A percentile compares a stretch with the other conserved stretches of the same genome.
phyloP scores from a whole-genome alignment of 2,113 vertebrate species.

The Mohoua ochrocephala region DNA sequence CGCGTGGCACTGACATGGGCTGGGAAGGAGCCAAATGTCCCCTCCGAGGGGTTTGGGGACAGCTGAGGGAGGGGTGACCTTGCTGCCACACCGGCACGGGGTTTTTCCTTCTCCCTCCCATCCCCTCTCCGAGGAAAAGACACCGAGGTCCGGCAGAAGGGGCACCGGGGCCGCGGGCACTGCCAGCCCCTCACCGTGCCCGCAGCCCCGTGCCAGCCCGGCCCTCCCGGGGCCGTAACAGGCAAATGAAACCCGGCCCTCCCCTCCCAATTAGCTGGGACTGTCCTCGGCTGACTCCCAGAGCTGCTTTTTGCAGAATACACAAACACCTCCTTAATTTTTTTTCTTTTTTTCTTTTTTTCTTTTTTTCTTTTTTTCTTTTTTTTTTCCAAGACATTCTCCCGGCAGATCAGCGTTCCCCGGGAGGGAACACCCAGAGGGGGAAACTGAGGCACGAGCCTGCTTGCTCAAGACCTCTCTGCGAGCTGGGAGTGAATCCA shows the following conservation, averaged over 20 bases:
- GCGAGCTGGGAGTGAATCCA: neutral
- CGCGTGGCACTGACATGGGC: rapidly evolving
- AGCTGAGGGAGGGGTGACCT: neutral
- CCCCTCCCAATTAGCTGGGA: neutral
- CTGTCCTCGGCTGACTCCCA: slow-evolving; percentile 37
- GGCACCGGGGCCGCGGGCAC: rapidly evolving
- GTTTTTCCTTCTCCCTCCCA: neutral
- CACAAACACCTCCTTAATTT: neutral
- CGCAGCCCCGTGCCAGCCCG: neutral
- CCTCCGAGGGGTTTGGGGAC: neutral
- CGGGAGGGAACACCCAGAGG: neutral
- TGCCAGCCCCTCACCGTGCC: neutral
- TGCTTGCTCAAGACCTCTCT: neutral
- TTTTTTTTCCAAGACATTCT: neutral
- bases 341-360: too few species aligned
- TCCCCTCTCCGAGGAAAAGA: neutral
- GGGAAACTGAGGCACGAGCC: neutral
- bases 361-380: too few species aligned
- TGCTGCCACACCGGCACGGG: rapidly evolving
- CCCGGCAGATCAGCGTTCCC: neutral
- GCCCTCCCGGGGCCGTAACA: neutral
- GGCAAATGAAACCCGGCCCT: neutral
- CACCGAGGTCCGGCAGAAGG: rapidly evolving
- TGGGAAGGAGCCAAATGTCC: neutral
- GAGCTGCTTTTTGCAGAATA: neutral